Evolutionary conservation across 2,113 vertebrate genomes (phyloP).

Genomic region (Tachysurus fulvidraco): DNA sequence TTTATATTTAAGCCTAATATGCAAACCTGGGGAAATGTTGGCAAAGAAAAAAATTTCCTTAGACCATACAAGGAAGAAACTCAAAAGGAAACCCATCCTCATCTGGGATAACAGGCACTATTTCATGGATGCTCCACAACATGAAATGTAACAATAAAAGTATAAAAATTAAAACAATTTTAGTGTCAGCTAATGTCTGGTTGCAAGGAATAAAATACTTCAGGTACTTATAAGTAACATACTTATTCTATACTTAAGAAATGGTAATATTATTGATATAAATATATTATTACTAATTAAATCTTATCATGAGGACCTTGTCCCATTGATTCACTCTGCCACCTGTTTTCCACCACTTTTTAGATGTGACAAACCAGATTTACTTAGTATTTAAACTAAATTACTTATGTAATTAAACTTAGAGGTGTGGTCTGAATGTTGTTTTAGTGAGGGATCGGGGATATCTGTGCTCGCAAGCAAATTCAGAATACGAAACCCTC

Average conservation of each 20-base stretch:
- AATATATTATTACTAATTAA: background rate
- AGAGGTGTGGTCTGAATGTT: background rate
- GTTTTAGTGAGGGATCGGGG: slow-evolving; percentile 5
- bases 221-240: background rate
- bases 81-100: no score
- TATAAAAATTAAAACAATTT: background rate
- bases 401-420: background rate
- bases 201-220: background rate
- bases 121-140: background rate
- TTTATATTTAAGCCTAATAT: no score
- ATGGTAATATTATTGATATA: background rate
- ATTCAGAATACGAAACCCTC: background rate
- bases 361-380: slow-evolving; percentile 3
- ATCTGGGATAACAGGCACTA: background rate
- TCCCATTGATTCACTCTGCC: background rate
- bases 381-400: no score
- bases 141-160: background rate
- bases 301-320: background rate
- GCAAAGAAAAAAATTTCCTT: no score
- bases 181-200: background rate
- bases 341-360: background rate
- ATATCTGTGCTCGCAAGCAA: background rate
- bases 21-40: no score
- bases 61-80: no score
- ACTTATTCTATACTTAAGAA: background rate